phyloP scores from a whole-genome alignment of 2,888 invertebrate species.

The Spilarctia lutea region DNA sequence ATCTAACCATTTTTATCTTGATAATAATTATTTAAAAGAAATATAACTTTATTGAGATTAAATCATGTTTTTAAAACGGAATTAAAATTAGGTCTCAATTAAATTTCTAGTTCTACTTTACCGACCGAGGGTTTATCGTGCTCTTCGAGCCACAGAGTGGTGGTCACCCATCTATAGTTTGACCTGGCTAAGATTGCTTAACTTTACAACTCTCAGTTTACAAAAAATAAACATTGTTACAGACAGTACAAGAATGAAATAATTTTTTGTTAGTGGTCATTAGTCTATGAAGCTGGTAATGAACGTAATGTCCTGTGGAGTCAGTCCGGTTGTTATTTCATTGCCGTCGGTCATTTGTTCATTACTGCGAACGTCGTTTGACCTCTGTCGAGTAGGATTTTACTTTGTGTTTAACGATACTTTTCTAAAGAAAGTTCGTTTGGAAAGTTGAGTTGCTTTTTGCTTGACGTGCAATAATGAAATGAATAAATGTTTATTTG shows the following conservation, averaged over 20 bases:
- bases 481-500: too few relatives aligned
- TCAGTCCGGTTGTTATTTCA: slow-evolving; percentile 50
- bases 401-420: slow-evolving; percentile 3
- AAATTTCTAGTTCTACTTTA: too few relatives aligned
- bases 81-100: too few relatives aligned
- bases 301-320: slow-evolving; percentile 34
- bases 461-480: too few relatives aligned
- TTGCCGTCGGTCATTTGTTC: slow-evolving; percentile 54
- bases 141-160: background rate
- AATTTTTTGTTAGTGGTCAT: slow-evolving; percentile 23
- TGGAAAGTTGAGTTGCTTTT: background rate
- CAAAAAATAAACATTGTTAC: background rate
- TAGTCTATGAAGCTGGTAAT: slow-evolving; percentile 26
- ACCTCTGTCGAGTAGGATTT: slow-evolving; percentile 32
- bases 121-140: too few relatives aligned
- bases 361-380: slow-evolving; percentile 42
- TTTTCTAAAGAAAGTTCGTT: slow-evolving; percentile 2
- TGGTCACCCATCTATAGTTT: background rate
- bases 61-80: too few relatives aligned
- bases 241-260: background rate
- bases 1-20: too few relatives aligned
- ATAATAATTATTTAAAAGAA: too few relatives aligned
- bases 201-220: background rate
- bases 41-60: too few relatives aligned
- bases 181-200: background rate